Percentiles rank a stretch among this genome's conserved stretches.
phyloP scores from a whole-genome alignment of 2,113 vertebrate genomes.

The Nymphicus hollandicus region DNA sequence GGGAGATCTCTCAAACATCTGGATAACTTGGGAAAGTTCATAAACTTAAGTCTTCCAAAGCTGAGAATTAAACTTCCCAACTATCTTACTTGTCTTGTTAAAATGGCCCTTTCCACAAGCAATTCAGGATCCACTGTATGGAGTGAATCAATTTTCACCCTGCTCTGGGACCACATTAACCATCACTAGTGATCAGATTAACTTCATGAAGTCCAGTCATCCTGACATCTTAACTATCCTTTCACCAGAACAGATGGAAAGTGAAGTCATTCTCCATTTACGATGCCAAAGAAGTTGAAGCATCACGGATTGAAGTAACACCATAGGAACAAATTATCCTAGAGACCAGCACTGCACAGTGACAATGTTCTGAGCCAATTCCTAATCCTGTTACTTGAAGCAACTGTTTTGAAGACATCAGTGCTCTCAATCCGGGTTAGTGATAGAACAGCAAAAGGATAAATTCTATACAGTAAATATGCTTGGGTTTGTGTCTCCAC shows the following conservation, averaged over 20 bases:
- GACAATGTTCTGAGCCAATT: neutral
- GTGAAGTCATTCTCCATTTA: neutral
- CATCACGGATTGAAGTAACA: neutral
- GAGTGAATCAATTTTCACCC: neutral
- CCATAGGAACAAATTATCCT: neutral
- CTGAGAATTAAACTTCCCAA: neutral
- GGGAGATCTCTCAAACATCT: neutral
- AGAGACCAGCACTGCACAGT: neutral
- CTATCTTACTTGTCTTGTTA: neutral
- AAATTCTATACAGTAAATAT: rapidly evolving
- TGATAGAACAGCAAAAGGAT: neutral
- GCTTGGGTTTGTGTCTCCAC: rapidly evolving
- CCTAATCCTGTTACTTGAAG: neutral
- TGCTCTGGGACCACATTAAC: neutral
- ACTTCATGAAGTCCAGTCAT: neutral
- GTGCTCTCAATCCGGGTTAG: neutral
- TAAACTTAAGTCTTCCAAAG: neutral
- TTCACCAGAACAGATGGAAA: neutral
- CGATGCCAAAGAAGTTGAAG: neutral
- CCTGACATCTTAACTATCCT: neutral
- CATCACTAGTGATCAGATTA: neutral
- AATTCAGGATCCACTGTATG: neutral
- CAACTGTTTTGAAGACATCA: neutral
- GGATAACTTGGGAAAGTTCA: neutral
- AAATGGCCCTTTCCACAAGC: neutral